Percentiles rank a stretch among this genome's conserved stretches.
Conservation (phyloP, 2,797 vertebrate genomes). For the Coendou prehensilis region DNA sequence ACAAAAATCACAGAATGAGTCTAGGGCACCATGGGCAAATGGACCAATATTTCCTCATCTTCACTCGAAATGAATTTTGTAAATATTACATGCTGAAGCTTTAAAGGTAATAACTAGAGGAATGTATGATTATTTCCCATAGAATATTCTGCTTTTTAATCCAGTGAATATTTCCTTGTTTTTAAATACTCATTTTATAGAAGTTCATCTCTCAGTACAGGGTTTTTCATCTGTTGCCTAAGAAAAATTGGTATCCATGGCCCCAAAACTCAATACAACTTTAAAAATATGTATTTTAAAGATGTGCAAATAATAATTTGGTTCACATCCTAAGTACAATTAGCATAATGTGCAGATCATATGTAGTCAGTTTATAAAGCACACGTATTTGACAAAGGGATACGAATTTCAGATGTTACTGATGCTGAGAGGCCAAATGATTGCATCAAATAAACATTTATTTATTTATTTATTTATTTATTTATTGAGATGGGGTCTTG, state of each 20-base stretch:
- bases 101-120: conserved; percentile 31
- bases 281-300: conserved; percentile 58
- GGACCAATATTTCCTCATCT: neutral
- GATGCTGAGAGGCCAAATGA: conserved; percentile 38
- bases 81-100: neutral
- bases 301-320: conserved; percentile 26
- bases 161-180: neutral
- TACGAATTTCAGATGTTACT: conserved; percentile 31
- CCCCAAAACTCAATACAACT: conserved; percentile 45
- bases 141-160: conserved; percentile 24
- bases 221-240: conserved; percentile 6
- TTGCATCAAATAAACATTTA: conserved; percentile 44
- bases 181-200: conserved; percentile 35
- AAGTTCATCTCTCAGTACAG: neutral
- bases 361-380: conserved; percentile 31
- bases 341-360: conserved; percentile 25
- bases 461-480: neutral
- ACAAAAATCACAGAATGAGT: neutral
- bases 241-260: conserved; percentile 39
- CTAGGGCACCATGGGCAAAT: neutral
- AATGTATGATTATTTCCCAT: neutral
- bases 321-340: conserved; percentile 57
- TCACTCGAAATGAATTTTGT: neutral
- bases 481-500: neutral
- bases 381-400: conserved; percentile 47